Conservation (phyloP, 1,140 invertebrate species). For the Drosophila albomicans region DNA sequence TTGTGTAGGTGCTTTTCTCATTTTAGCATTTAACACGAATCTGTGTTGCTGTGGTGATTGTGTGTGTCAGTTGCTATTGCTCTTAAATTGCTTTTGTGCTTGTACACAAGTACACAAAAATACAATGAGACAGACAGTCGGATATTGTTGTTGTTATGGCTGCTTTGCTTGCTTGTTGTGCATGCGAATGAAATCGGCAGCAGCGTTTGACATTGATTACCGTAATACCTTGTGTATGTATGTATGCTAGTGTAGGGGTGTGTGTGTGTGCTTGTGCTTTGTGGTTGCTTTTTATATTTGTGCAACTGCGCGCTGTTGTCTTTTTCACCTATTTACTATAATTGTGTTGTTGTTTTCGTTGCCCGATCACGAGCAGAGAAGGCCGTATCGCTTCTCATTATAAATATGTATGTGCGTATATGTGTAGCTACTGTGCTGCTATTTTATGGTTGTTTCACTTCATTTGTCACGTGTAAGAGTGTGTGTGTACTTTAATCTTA, state of each 20-base stretch:
- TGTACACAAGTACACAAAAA: conserved; percentile 53
- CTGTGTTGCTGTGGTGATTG: conserved; percentile 20
- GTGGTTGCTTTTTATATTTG: conserved; percentile 70
- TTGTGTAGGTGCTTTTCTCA: conserved; percentile 47
- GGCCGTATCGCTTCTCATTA: conserved; percentile 60
- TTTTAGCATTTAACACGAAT: conserved; percentile 68
- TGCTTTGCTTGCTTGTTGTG: conserved; percentile 34
- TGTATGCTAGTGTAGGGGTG: conserved; percentile 22
- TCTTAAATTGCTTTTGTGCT: conserved; percentile 58
- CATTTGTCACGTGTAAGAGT: conserved; percentile 33
- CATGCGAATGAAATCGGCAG: conserved; percentile 74
- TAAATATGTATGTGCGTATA: conserved; percentile 16
- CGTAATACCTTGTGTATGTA: conserved; percentile 69
- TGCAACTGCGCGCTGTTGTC: conserved; percentile 74
- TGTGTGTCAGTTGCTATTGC: conserved; percentile 43
- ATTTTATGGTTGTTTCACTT: conserved; percentile 43
- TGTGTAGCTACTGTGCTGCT: conserved; percentile 25
- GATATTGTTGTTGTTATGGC: conserved; percentile 47
- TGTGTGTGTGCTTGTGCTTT: conserved; percentile 39
- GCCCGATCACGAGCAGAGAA: conserved; percentile 63
- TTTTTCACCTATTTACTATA: conserved; percentile 82
- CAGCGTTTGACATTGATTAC: conserved; percentile 82
- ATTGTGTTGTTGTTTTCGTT: conserved; percentile 74
- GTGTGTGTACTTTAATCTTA: conserved; percentile 1
- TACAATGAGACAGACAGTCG: conserved; percentile 47